Evolutionary conservation across 2,797 vertebrate genomes (phyloP), one percentile per base, ranked within the genome.

Genomic region (Gymnothorax reevesii): DNA sequence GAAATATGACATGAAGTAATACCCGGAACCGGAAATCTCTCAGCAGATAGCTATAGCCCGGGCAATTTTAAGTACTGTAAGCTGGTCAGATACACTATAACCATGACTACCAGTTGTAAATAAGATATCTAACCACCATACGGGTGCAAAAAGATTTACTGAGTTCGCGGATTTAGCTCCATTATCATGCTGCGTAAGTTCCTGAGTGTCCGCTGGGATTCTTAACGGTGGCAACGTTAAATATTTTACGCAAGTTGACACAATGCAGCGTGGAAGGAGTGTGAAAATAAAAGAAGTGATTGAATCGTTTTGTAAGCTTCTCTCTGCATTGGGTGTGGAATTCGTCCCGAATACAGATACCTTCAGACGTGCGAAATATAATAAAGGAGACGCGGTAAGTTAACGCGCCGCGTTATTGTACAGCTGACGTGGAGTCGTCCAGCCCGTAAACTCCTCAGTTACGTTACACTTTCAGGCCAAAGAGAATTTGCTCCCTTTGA

Each of bases 281-380:
- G 79, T 91, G 20, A 91, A 90, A 83, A 88, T 87, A 0, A 92
- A 92, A 83, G 90, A 92, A 79, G 94, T 94, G n/a, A 94, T 96
- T 0, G 89, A 33, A 4, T 84, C 90, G 83, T 92, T 97, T 25
- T 94, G 94, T 83, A 91, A 85, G 10, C 89, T 96, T 62, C 83
- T 96, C 0, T 60, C 91, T 57, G 90, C 91, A 15, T 15, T 90
- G 6, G 94, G 92, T 0, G 88, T 96, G 59, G 82, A 90, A 0
- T 54, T 90, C 0, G 94, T 96, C 0, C 95, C 95, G 0, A 12
- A 91, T 0, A 93, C 96, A 22, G 95, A 96, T 69, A 90, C 88
- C 0, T 96, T 97, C 86, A 94, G 96, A 69, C 94, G 94, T 80
- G 95, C 95, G 0, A 97, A 97, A 55, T 96, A 95, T 82, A 93